A percentile compares a stretch with the other conserved stretches of the same genome.
These are phyloP conservation scores for Corydoras sp. DNA, from an alignment of 2,113 vertebrate genomes.

Conservation along the genomic window DNA sequence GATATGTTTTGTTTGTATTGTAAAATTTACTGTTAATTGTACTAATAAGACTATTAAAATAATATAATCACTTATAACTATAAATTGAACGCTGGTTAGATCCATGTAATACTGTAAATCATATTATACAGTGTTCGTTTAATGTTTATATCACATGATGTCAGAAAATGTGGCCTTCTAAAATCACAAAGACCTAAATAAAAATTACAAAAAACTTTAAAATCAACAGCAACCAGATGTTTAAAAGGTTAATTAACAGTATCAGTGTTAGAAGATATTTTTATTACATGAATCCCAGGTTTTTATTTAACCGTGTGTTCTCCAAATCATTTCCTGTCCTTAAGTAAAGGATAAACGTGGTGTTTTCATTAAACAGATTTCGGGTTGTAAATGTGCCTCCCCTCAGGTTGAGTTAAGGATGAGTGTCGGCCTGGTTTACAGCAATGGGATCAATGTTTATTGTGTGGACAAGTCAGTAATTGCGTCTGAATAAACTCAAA, in stretches of 20 bases:
- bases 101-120: too few species aligned
- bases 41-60: too few species aligned
- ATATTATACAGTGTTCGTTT: too few species aligned
- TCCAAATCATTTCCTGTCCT: not conserved
- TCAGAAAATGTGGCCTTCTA: too few species aligned
- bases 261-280: too few species aligned
- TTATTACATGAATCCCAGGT: not conserved
- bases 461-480: slow-evolving; percentile 84
- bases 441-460: slow-evolving; percentile 88
- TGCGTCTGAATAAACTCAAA: slow-evolving; percentile 85
- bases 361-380: not conserved
- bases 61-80: too few species aligned
- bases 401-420: slow-evolving; percentile 70
- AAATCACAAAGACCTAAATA: too few species aligned
- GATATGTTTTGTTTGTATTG: too few species aligned
- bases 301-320: not conserved
- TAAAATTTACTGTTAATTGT: too few species aligned
- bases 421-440: slow-evolving; percentile 67
- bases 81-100: too few species aligned
- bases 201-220: not conserved
- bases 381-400: slow-evolving; percentile 22
- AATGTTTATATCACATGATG: too few species aligned
- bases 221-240: not conserved
- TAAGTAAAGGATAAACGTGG: slow-evolving; percentile 15
- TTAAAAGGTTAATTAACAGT: not conserved